Conservation (phyloP, 1,140 invertebrate genomes). For the Ptiloglossa arizonensis region DNA sequence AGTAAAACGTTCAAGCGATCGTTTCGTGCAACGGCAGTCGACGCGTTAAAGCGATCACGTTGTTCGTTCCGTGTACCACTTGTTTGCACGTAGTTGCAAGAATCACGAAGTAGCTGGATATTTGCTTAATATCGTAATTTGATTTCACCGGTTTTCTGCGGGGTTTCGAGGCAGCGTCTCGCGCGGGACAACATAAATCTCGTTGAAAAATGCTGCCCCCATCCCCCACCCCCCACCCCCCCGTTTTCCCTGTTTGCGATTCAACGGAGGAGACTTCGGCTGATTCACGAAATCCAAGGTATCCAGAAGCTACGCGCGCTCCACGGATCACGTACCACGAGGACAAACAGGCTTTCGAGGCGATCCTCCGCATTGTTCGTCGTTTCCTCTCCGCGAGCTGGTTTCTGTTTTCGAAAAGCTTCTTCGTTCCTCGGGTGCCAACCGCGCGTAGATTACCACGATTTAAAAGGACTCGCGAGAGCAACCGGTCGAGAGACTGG, state of each 20-base stretch:
- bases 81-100: too few species aligned
- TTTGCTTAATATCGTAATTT: conserved; percentile 2
- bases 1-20: too few species aligned
- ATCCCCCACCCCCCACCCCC: too few species aligned
- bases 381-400: not conserved
- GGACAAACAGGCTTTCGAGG: not conserved
- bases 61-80: too few species aligned
- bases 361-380: not conserved
- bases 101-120: not conserved
- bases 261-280: conserved; percentile 16
- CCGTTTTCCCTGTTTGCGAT: conserved; percentile 29
- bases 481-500: conserved; percentile 69
- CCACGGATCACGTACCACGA: conserved; percentile 25
- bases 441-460: conserved; percentile 64
- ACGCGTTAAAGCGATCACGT: too few species aligned
- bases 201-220: conserved; percentile 7
- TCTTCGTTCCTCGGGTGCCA: conserved; percentile 48
- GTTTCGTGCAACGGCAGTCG: too few species aligned
- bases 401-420: conserved; percentile 63
- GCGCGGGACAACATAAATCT: conserved; percentile 10
- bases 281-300: conserved; percentile 42
- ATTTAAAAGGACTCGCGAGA: conserved; percentile 73
- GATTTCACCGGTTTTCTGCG: not conserved
- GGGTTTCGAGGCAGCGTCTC: too few species aligned
- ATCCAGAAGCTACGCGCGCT: conserved; percentile 29